Evolutionary conservation across 2,888 invertebrate species (phyloP), one percentile per base, ranked within the genome.

Genomic region (Parnassius orleans): DNA sequence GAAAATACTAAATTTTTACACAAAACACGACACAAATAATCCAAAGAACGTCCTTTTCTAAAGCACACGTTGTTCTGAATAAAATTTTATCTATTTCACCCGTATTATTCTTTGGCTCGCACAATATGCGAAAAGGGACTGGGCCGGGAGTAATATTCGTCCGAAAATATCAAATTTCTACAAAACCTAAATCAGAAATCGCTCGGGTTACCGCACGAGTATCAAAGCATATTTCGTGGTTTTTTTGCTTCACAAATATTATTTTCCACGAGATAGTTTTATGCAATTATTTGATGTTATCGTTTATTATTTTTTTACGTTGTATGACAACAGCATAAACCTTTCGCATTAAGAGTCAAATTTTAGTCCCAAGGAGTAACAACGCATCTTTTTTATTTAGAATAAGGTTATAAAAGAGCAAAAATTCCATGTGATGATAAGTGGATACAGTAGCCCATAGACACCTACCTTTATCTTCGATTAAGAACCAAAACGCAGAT

Each of bases 131-230:
- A 47, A n/a, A 53, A 54, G 62, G 57, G 62, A 62, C 57, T 42
- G 57, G 7, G 46, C 42, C 44, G 47, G 19, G 47, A 56, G 53
- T 50, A 60, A 15, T 19, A 24, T 43, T 53, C 42, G 57, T 57
- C 48, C 43, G 54, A 57, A 57, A 62, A 62, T 62, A 62, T 62
- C 61, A 53, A 57, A 62, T 62, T 62, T 62, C 62, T n/a, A 48
- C 57, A 43, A 43, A 62, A 62, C 48, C 50, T 60, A 57, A 57
- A 53, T 57, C 53, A 44, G 57, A 51, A 47, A 62, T 48, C 53
- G 47, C 33, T 55, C 50, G 50, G 48, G n/a, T 55, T 44, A 60
- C 53, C 54, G 54, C 42, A 7, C 12, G 11, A 50, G 50, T 50
- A 55, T 60, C 14, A 48, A n/a, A 12, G 12, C 12, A 46, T 53